Evolutionary conservation across 2,113 vertebrate species (phyloP).

Genomic region (Poeciliopsis prolifica): DNA sequence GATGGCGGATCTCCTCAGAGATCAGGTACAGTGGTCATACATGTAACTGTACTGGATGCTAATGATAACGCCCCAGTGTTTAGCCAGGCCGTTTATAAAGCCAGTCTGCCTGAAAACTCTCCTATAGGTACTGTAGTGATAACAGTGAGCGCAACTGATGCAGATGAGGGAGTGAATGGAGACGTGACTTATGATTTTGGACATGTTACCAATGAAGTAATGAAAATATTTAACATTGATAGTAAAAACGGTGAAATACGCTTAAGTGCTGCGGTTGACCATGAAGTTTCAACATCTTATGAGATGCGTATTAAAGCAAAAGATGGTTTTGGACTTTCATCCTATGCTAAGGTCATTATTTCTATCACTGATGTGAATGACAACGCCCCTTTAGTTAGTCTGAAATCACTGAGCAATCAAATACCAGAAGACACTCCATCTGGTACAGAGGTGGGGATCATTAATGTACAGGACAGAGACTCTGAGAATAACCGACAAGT

Average conservation of each 20-base stretch:
- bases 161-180: not conserved
- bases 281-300: constrained; percentile 70
- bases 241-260: constrained; percentile 30
- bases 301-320: constrained; percentile 80
- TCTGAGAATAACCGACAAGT: too few relatives aligned
- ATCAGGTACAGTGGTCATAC: constrained; percentile 65
- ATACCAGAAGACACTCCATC: too few relatives aligned
- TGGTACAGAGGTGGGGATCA: too few relatives aligned
- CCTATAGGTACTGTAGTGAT: not conserved
- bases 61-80: constrained; percentile 71
- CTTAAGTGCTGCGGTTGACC: constrained; percentile 73
- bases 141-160: not conserved
- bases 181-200: constrained; percentile 51
- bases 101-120: constrained; percentile 1
- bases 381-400: constrained; percentile 71
- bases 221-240: not conserved
- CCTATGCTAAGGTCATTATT: constrained; percentile 71
- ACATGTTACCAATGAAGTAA: too few relatives aligned
- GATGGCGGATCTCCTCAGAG: constrained; percentile 73
- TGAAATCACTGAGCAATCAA: constrained; percentile 72
- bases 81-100: constrained; percentile 47
- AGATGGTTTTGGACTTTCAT: constrained; percentile 73
- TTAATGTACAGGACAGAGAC: too few relatives aligned
- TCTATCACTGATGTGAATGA: constrained; percentile 81
- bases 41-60: constrained; percentile 62